Base-by-base conservation (phyloP, 2,797 vertebrate species). In the Prionace glauca region DNA sequence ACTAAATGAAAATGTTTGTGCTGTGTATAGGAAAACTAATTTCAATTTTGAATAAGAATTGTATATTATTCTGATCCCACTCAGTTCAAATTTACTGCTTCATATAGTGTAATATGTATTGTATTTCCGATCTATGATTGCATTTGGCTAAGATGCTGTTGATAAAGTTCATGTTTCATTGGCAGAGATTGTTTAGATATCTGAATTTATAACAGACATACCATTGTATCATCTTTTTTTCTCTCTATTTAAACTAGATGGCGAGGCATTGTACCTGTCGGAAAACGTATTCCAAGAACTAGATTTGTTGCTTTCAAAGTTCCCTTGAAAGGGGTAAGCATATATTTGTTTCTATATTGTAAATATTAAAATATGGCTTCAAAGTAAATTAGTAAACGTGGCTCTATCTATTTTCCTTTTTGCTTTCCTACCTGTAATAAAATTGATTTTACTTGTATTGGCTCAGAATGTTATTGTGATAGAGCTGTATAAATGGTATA, bases 261-360 rank as follows among this genome's bases (percentile, higher is more conserved):
- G 93, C 50, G 93, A 95, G 93, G 93, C 41, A 95, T 95, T 95
- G 22, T 56, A 74, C 93, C 93, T 32, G 93, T 95, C 56, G 93
- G 93, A 0, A 45, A 50, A 77, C 93, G 93, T 56, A 72, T 95
- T n/a, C 71, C 93, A 74, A 29, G 93, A 77, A 95, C 93, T 41
- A 95, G 93, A 95, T 95, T 95, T 77, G 45, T 95, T 95, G 93
- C 93, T 95, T 95, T 95, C 71, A 95, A 95, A 56, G 93, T 95
- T 26, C 93, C 93, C 56, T 72, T 95, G 71, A 95, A 95, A 95
- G 93, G 93, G 50, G 93, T 95, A 95, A 77, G 71, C 41, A 77
- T 56, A 71, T 72, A 72, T 93, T 71, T 69, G 24, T 36, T 41
- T 93, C 41, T 93, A 16, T 45, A 72, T 94, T 69, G 4, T 18